A percentile compares a stretch with the other conserved stretches of the same genome.
Conservation (phyloP, 2,797 vertebrate genomes). For the Darevskia nairensis region DNA sequence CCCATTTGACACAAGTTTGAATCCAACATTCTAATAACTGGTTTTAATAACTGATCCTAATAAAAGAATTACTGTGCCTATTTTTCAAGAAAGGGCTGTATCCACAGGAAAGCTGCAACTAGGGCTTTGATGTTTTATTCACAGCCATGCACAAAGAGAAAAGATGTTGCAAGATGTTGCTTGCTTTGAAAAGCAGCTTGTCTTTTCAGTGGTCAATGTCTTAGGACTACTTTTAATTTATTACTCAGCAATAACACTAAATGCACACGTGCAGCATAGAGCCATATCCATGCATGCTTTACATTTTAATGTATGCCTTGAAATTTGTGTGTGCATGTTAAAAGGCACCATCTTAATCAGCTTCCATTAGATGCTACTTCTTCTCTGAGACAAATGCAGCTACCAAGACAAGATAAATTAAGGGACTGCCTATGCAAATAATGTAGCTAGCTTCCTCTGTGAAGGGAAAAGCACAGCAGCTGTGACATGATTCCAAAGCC, state of each 20-base stretch:
- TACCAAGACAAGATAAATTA: neutral
- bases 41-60: neutral
- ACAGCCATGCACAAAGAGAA: too few species aligned
- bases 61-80: neutral
- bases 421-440: neutral
- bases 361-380: neutral
- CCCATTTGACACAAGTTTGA: neutral
- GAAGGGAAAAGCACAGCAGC: conserved; percentile 14
- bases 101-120: neutral
- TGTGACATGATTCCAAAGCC: conserved; percentile 12
- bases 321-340: neutral
- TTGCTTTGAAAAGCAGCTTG: neutral
- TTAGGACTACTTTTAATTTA: neutral
- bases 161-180: neutral
- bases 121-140: neutral
- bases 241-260: neutral
- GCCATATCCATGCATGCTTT: neutral
- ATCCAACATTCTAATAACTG: neutral
- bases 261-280: neutral
- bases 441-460: neutral
- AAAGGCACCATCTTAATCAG: neutral
- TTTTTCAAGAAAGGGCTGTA: neutral
- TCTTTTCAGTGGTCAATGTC: neutral
- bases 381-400: conserved; percentile 13
- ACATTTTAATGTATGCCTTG: neutral